Evolutionary conservation across 2,113 vertebrate genomes (phyloP).

Genomic region (Pygoscelis adeliae): DNA sequence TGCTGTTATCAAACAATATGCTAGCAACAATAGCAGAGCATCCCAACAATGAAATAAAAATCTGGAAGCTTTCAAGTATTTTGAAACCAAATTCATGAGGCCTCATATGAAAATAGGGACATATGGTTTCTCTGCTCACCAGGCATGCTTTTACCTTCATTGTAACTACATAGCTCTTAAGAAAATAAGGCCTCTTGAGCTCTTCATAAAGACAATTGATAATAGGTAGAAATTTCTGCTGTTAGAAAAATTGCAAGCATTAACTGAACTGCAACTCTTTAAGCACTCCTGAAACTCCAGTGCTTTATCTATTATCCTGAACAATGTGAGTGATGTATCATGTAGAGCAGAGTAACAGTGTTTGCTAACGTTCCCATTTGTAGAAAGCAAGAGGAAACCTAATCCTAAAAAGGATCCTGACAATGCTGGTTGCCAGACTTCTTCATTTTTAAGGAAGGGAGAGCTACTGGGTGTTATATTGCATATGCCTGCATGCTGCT

Average conservation of each 20-base stretch:
- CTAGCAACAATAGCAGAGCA: not conserved
- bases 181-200: not conserved
- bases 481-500: not conserved
- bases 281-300: not conserved
- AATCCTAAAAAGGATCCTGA: conserved; percentile 16
- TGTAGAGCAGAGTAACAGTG: not conserved
- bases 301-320: not conserved
- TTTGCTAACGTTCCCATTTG: conserved; percentile 25
- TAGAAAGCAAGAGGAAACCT: conserved; percentile 43
- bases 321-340: not conserved
- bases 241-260: not conserved
- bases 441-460: conserved; percentile 4
- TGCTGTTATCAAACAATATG: not conserved
- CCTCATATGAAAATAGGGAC: not conserved
- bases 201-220: not conserved
- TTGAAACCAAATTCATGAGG: not conserved
- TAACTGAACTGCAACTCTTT: not conserved
- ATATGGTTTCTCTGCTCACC: not conserved
- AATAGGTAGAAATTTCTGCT: not conserved
- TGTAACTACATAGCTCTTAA: not conserved
- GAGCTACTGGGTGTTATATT: not conserved
- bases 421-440: not conserved
- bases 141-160: not conserved
- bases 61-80: not conserved
- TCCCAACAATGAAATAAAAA: not conserved